Base-by-base conservation (phyloP, 2,888 invertebrate genomes). In the Drosophila barbarae region DNA sequence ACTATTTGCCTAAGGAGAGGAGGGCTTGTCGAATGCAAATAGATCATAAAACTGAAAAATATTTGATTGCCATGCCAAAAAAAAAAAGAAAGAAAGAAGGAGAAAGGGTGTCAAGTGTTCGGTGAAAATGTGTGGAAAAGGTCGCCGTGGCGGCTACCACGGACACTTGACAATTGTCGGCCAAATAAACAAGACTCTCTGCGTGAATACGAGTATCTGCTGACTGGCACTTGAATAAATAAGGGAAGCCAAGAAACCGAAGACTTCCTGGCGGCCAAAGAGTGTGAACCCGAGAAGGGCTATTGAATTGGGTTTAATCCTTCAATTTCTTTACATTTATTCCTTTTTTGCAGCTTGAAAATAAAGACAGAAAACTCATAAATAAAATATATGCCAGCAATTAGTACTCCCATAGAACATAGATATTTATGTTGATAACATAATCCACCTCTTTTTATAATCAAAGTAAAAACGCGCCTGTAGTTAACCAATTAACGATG, bases 41-140 rank as follows among this genome's bases (percentile, higher is more conserved):
- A 81, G 64, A 69, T 51, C 71, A 70, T 79, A 74, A 71, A 70
- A 66, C 41, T 54, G 41, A 51, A 70, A 69, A 72, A 63, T 56
- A 56, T 70, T 63, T 59, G 60, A 55, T 63, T 65, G 59, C 30
- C 51, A 50, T 61, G 51, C 38, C 53, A 54, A 60, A 59, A 54
- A 54, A 54, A 18, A 47, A 28, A 23, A 38, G 13, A 18, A 5
- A 50, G 55, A 41, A 49, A 26, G 6, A 26, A 26, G 3, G 26
- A 26, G 7, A 26, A 44, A 61, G 58, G 58, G 72, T 74, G 80
- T 77, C 77, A 82, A 79, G 82, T 71, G 74, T 67, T 78, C 51
- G 36, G 46, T 64, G 72, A 65, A 71, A 63, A 55, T 59, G 69
- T 56, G 74, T 68, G 69, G 39, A 59, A 77, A 72, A 67, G 71